Evolutionary conservation across 2,113 vertebrate species (phyloP).

Genomic region (Erythrolamprus reginae): DNA sequence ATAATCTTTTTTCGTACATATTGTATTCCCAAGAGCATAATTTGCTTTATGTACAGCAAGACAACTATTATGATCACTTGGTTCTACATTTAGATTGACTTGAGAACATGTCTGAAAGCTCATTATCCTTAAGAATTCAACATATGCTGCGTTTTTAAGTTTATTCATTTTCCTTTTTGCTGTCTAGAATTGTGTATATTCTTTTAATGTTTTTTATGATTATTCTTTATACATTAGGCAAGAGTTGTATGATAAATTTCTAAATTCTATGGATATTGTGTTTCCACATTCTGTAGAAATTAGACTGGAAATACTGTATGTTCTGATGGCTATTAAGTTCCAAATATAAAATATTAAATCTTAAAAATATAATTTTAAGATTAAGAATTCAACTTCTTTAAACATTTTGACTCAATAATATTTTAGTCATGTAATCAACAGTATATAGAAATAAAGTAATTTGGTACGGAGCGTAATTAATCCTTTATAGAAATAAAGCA

Average conservation of each 20-base stretch:
- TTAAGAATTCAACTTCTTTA: background rate
- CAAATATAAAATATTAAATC: background rate
- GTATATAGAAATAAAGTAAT: background rate
- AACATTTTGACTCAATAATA: background rate
- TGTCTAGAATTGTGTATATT: background rate
- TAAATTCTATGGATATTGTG: background rate
- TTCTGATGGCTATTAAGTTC: background rate
- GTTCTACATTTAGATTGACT: background rate
- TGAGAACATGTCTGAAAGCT: background rate
- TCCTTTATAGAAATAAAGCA: background rate
- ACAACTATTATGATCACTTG: background rate
- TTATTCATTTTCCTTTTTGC: background rate
- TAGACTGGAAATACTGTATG: background rate
- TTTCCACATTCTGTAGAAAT: background rate
- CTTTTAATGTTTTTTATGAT: background rate
- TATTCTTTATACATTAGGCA: constrained; percentile 25
- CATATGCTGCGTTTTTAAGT: background rate
- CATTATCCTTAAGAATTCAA: background rate
- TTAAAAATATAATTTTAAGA: background rate
- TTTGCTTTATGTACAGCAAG: background rate
- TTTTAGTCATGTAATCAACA: background rate
- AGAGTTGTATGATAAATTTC: constrained; percentile 35
- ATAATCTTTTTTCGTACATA: background rate
- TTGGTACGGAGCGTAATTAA: background rate
- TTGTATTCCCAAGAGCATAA: background rate